Evolutionary conservation across 2,113 vertebrate species (phyloP), one percentile per base, ranked within the genome.

Genomic region (Cochlearius cochlearius): DNA sequence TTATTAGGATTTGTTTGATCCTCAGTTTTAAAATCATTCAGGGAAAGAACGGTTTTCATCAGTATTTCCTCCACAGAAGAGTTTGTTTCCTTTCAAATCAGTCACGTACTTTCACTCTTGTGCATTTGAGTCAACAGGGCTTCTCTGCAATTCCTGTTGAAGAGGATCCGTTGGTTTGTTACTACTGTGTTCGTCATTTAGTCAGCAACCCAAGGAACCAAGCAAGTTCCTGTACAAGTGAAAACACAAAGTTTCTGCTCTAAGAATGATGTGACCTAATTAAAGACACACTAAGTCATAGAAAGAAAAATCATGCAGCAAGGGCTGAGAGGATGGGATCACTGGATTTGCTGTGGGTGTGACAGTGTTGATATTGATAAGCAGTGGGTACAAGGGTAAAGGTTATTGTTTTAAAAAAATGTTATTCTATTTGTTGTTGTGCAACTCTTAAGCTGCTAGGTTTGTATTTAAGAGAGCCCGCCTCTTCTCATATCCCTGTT

Each of bases 171-270:
- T 73, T 63, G n/a, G 45, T 92, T 93, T 96, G 75, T 94, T 96
- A 90, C 96, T 93, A 74, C 36, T 86, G 36, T 49, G 41, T 56
- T 92, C 86, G 69, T 91, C 89, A 62, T 89, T 91, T 78, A 82
- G 86, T 86, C 87, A 90, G 45, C 32, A 74, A 90, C 43, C 12
- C 52, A 63, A 87, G 77, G 86, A 94, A 77, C 55, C 63, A 55
- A 73, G 80, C 50, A 90, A 87, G 89, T 96, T 96, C 88, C 86
- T 94, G 94, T 91, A 76, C 85, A 76, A 95, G 71, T 86, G 50
- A 95, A 96, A 95, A 87, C 38, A 81, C 66, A 50, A 85, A 84
- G 67, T 75, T 94, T 41, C 67, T 90, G 41, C 74, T 92, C 30
- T 71, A 75, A 87, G 84, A 92, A 92, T 94, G 77, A 68, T 75